Evolutionary conservation across 1,140 invertebrate species (phyloP), one percentile per base, ranked within the genome.

Genomic region (Arctopsyche grandis): DNA sequence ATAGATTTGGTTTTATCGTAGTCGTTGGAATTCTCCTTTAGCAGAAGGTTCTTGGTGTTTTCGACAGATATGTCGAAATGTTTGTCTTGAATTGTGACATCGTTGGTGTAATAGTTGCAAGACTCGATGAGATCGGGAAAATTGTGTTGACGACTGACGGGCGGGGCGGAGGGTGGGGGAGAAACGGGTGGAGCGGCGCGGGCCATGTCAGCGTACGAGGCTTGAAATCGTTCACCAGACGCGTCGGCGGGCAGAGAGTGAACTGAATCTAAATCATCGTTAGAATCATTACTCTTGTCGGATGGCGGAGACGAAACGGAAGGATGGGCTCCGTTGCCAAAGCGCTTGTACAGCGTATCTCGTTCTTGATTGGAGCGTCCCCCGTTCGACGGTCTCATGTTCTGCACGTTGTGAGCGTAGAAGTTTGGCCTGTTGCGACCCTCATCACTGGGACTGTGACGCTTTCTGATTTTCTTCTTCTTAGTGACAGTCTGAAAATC

Each of bases 121-220:
- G 86, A 87, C 82, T 88, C 86, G 80, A 88, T 88, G 79, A 88
- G 85, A 83, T 88, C 87, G 66, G 87, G 87, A 80, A 88, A 87
- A 84, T 87, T 87, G 82, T 86, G 86, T 0, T 85, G 83, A 63
- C 81, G 56, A 24, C 44, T 56, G 14, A 60, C 66, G 0, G 74
- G 52, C 0, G 79, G 76, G 9, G 76, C 29, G 5, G 77, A 74
- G 10, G 56, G 71, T 21, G 69, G 74, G n/a, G 77, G 73, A 19
- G 75, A 71, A 1, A 66, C 52, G 21, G 60, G 60, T 46, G 69
- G 85, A n/a, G 89, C 86, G 84, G 90, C 92, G 58, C 91, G 90
- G 19, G 93, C 91, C 81, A 94, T 94, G 83, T 94, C 93, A 1
- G 93, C 93, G 84, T 94, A 94, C 44, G 93, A 94, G 29, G 91